Conservation (phyloP, 2,113 vertebrate genomes). For the Stictonetta naevosa region DNA sequence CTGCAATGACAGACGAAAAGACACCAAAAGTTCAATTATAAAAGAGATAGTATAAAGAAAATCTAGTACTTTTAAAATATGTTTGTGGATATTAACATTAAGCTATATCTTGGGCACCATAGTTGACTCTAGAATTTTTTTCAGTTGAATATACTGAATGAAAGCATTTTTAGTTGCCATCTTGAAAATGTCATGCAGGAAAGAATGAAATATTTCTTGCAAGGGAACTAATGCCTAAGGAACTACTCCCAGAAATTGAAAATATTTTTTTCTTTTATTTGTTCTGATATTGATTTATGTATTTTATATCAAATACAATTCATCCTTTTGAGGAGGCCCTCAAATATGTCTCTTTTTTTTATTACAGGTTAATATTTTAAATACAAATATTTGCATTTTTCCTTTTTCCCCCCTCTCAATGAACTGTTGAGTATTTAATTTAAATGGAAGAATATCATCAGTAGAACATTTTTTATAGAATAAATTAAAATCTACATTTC, state of each 20-base stretch:
- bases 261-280: not conserved
- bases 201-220: not conserved
- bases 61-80: not conserved
- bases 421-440: not conserved
- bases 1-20: not conserved
- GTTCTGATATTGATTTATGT: not conserved
- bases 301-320: not conserved
- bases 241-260: not conserved
- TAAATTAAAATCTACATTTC: not conserved
- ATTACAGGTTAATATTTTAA: not conserved
- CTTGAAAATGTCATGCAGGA: not conserved
- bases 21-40: not conserved
- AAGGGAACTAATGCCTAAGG: not conserved
- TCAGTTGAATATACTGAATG: not conserved
- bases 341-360: not conserved
- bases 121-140: not conserved
- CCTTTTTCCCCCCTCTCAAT: not conserved
- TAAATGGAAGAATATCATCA: not conserved
- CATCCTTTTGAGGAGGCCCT: not conserved
- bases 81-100: not conserved
- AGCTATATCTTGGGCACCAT: not conserved
- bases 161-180: not conserved
- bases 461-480: not conserved
- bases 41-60: too few relatives aligned
- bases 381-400: not conserved